A percentile compares a stretch with the other conserved stretches of the same genome.
phyloP scores from a whole-genome alignment of 92 coral and sea anemone species.

The Phymanthus crucifer region DNA sequence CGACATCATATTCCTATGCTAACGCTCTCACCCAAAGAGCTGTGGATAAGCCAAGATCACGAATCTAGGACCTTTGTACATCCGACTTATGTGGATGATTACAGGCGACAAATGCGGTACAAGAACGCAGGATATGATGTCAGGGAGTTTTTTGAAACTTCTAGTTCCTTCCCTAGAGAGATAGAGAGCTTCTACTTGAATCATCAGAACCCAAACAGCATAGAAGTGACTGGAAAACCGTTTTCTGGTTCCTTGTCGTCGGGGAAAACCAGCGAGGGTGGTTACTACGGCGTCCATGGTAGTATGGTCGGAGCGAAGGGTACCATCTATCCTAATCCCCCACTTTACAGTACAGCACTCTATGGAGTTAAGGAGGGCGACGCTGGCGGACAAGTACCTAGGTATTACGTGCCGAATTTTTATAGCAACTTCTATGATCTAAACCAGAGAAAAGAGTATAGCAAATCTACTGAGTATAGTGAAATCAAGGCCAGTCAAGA shows the following conservation, averaged over 20 bases:
- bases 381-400: neutral
- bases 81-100: neutral
- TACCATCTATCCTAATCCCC: neutral
- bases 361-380: constrained; percentile 20
- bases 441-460: neutral
- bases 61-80: neutral
- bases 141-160: constrained; percentile 1
- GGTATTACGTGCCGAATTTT: constrained; percentile 14
- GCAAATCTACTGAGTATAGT: neutral
- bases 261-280: neutral
- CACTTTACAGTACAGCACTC: constrained; percentile 6
- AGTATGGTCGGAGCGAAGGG: neutral
- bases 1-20: neutral
- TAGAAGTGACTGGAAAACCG: constrained; percentile 1
- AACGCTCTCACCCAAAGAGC: neutral
- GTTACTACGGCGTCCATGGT: constrained; percentile 3
- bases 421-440: neutral
- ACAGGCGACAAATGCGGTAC: constrained; percentile 6
- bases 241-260: neutral
- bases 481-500: neutral
- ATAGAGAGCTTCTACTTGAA: neutral
- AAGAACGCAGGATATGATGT: neutral
- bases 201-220: neutral
- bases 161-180: neutral
- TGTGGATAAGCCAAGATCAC: constrained; percentile 6